Conservation (phyloP, 2,888 invertebrate species). For the Lapara coniferarum region DNA sequence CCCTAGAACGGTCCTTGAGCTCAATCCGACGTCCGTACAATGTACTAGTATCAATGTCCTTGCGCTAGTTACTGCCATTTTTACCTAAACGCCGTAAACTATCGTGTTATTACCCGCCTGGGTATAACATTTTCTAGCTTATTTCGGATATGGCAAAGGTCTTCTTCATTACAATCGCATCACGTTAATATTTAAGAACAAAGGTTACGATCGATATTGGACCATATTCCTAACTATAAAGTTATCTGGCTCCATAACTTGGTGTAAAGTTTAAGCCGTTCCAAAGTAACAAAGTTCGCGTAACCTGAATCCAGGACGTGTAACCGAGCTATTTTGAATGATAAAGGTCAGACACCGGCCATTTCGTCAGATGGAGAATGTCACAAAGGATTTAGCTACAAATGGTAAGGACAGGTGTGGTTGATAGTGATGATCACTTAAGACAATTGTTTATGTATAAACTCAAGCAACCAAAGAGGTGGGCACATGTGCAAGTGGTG, state of each 20-base stretch:
- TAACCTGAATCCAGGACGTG: background rate
- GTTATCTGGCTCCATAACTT: too few species aligned
- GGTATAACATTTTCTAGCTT: background rate
- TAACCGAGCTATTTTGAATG: conserved; percentile 3
- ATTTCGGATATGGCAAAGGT: too few species aligned
- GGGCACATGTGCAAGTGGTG: too few species aligned
- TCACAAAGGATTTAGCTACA: background rate
- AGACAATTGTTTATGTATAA: too few species aligned
- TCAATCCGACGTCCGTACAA: background rate
- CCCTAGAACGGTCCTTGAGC: conserved; percentile 1
- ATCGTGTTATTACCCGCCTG: background rate
- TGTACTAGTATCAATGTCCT: background rate
- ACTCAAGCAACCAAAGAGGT: too few species aligned
- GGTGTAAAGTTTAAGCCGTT: background rate
- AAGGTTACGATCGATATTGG: too few species aligned
- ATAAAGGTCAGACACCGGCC: background rate
- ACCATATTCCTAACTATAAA: too few species aligned
- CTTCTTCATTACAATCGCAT: too few species aligned
- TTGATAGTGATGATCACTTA: background rate
- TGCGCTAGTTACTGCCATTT: background rate
- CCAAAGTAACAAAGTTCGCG: background rate
- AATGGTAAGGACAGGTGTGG: background rate
- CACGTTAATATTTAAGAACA: too few species aligned
- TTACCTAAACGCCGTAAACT: background rate
- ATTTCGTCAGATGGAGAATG: background rate